phyloP scores from a whole-genome alignment of 2,113 vertebrate species.

The Paracanthobrama guichenoti region DNA sequence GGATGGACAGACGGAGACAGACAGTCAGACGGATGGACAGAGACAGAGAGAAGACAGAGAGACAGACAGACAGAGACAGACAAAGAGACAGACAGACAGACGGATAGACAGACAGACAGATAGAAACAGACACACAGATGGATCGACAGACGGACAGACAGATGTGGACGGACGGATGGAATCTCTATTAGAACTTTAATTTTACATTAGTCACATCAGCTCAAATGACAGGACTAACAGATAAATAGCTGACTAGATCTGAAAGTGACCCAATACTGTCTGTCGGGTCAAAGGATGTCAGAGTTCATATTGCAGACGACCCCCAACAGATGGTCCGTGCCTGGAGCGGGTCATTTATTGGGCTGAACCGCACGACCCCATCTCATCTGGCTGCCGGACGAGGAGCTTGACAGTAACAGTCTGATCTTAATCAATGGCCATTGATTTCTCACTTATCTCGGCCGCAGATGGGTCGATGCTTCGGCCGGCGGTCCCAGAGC shows the following conservation, averaged over 20 bases:
- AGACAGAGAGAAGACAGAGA: too few species aligned
- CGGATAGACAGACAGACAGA: too few species aligned
- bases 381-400: background rate
- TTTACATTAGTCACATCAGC: background rate
- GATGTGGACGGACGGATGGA: rapidly evolving
- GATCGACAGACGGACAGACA: too few species aligned
- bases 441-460: constrained; percentile 52
- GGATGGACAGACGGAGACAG: too few species aligned
- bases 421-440: constrained; percentile 49
- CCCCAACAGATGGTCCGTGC: background rate
- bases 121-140: rapidly evolving
- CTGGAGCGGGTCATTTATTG: background rate
- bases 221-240: background rate
- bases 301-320: background rate
- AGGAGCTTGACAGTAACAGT: constrained; percentile 43
- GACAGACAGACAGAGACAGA: too few species aligned
- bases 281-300: background rate
- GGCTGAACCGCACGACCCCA: background rate
- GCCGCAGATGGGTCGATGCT: constrained; percentile 37
- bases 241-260: background rate
- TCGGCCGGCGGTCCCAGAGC: background rate
- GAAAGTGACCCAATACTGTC: background rate
- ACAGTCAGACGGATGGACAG: too few species aligned
- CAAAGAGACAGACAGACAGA: rapidly evolving
- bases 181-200: background rate